Base-by-base conservation (phyloP, 2,113 vertebrate species). In the Lynx canadensis region DNA sequence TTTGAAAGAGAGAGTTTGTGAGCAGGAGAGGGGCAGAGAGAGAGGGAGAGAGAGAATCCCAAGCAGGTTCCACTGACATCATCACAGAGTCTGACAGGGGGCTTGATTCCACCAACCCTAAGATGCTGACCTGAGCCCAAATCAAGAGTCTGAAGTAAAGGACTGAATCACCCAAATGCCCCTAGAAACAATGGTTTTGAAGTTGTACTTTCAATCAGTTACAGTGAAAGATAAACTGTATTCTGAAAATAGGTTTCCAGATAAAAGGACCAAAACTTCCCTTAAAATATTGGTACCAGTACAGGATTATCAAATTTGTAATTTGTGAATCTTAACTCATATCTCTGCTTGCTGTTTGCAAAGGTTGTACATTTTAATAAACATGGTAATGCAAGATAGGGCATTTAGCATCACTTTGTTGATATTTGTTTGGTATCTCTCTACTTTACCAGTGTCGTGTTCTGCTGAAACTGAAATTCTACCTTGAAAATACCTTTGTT, bases 211-310 rank as follows among this genome's bases (percentile, higher is more conserved):
- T 94, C 25, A 79, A 55, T 38, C 63, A 25, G 18, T 63, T 16
- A 88, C 79, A 4, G 14, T 48, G 25, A 94, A 93, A 94, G 16
- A 65, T 50, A 92, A 89, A 81, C 6, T 85, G 3, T 55, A 87
- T 90, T 96, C 73, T 96, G 41, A 91, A 96, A 85, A 88, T 10
- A 38, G 5, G 86, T 83, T 87, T 14, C 36, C 25, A 86, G 21
- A 69, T n/a, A 78, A 92, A 16, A 52, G 25, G 31, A 87, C 86
- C 78, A 86, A 85, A 84, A 79, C 13, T 16, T 45, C 19, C 74
- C 33, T 91, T 69, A 6, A 84, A 95, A 52, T 45, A 93, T 4
- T 71, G 33, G 4, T 84, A 83, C 76, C 7, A 65, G 9, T 16
- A 95, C 5, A 94, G 50, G 38, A 79, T 66, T 33, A 88, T 36